Conservation (phyloP, 2,113 vertebrate species). For the Gila orcuttii region DNA sequence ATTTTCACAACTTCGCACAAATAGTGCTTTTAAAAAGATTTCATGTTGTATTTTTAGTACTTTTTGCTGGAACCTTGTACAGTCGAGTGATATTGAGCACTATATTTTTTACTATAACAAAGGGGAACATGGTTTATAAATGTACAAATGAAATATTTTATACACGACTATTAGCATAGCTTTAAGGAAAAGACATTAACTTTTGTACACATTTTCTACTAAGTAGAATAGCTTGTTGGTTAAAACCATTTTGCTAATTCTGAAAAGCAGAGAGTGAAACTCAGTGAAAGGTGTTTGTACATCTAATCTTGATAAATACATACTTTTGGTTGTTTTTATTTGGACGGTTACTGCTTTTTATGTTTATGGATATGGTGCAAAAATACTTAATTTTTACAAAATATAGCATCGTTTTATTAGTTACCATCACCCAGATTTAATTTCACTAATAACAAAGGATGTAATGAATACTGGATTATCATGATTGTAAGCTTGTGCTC, state of each 20-base stretch:
- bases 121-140: constrained; percentile 76
- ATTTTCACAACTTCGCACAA: constrained; percentile 62
- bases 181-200: constrained; percentile 72
- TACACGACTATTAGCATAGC: constrained; percentile 81
- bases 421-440: neutral
- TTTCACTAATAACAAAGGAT: neutral
- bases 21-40: constrained; percentile 66
- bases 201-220: constrained; percentile 83
- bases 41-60: constrained; percentile 66
- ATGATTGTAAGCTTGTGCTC: neutral
- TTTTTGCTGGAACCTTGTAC: constrained; percentile 73
- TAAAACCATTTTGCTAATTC: constrained; percentile 50
- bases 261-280: constrained; percentile 56
- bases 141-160: constrained; percentile 85
- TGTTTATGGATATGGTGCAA: neutral
- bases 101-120: constrained; percentile 75
- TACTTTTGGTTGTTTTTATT: neutral
- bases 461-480: constrained; percentile 6
- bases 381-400: neutral
- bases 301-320: neutral
- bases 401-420: neutral
- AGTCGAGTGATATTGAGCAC: constrained; percentile 74
- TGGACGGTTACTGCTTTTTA: neutral
- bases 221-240: constrained; percentile 76
- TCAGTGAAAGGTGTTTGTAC: constrained; percentile 1